phyloP scores from a whole-genome alignment of 2,888 invertebrate species.

The Hypena proboscidalis region DNA sequence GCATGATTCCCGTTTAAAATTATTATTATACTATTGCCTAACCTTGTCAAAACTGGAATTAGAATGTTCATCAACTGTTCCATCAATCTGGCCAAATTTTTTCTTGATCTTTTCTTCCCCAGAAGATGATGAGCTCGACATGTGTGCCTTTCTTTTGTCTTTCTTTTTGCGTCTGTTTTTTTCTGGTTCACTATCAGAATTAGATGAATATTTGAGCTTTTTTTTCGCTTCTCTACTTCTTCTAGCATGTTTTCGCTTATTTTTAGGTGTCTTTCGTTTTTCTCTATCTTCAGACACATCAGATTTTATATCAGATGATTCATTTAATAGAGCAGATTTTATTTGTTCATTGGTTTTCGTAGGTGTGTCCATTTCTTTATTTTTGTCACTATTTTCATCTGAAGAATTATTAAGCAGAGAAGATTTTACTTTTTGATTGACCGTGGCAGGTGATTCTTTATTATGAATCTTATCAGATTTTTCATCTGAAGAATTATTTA shows the following conservation, averaged over 20 bases:
- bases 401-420: slow-evolving; percentile 1
- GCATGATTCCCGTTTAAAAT: slow-evolving; percentile 9
- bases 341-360: slow-evolving; percentile 26
- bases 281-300: slow-evolving; percentile 31
- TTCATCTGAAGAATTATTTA: slow-evolving; percentile 41
- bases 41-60: slow-evolving; percentile 70
- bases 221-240: slow-evolving; percentile 70
- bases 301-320: slow-evolving; percentile 40
- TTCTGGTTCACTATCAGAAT: slow-evolving; percentile 71
- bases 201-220: slow-evolving; percentile 66
- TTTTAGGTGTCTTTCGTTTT: slow-evolving; percentile 41
- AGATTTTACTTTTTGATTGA: slow-evolving; percentile 1
- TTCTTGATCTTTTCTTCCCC: slow-evolving; percentile 36
- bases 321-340: slow-evolving; percentile 43
- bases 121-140: slow-evolving; percentile 44
- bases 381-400: slow-evolving; percentile 37
- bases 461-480: background rate
- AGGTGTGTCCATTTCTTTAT: slow-evolving; percentile 29
- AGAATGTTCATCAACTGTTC: slow-evolving; percentile 48
- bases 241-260: slow-evolving; percentile 59
- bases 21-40: slow-evolving; percentile 52
- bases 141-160: slow-evolving; percentile 18
- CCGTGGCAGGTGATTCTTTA: no score
- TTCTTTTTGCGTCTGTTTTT: slow-evolving; percentile 13
- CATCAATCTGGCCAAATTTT: slow-evolving; percentile 36